Base-by-base conservation (phyloP, 2,113 vertebrate genomes). In the Danionella cerebrum region DNA sequence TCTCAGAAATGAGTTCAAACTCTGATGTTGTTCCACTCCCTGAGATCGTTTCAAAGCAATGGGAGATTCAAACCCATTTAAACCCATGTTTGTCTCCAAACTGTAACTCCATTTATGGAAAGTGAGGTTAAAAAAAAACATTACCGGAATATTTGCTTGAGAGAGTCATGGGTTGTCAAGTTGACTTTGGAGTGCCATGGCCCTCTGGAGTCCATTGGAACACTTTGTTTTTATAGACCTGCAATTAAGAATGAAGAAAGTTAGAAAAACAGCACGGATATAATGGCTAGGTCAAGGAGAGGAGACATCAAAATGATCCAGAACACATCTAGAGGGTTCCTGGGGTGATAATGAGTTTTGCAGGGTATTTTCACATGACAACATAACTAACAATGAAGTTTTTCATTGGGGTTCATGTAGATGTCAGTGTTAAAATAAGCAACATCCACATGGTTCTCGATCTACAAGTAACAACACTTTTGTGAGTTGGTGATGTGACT, bases 221-320 rank as follows among this genome's bases (percentile, higher is more conserved):
- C 58, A 67, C 71, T 75, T 76, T 80, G 77, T 78, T 80, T 71
- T 71, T 45, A 77, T 59, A 63, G 71, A 74, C 36, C 60, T 73
- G 68, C 79, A 67, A 77, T 57, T 53, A 53, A 67, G 50, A 76
- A 70, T 67, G 65, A 78, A 42, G 47, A 69, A 57, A 70, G 67
- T 58, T 70, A 65, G 47, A 65, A 75, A 50, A 65, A 51, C 39
- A 22, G 58, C 19, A 70, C 44, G 25, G 47, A 70, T 60, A 33
- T 24, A 24, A 60, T 55, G 53, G 52, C 33, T 58, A 50, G 57
- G 41, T 29, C 53, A 9, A 44, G 13, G 35, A 51, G 60, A 42
- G 44, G 24, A 33, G 45, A 73, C 25, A 54, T 45, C 44, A 54
- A 69, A 72, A 45, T 48, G 19, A 69, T 57, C 25, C 39, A 66